A percentile compares a stretch with the other conserved stretches of the same genome.
phyloP scores from a whole-genome alignment of 2,888 invertebrate genomes.

The Pimpla rufipes region DNA sequence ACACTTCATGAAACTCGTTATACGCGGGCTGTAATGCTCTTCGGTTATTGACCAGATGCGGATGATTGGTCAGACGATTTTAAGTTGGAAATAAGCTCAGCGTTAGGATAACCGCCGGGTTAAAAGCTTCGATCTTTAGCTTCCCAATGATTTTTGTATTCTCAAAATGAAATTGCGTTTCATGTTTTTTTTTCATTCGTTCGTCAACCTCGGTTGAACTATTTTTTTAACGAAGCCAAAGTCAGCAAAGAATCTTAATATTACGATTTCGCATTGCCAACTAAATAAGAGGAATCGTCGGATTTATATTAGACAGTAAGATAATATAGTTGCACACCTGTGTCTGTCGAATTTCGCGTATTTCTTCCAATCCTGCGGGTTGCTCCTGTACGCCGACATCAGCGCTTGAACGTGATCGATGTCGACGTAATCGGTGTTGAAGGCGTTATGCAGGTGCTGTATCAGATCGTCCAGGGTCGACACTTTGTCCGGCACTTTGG shows the following conservation, averaged over 20 bases:
- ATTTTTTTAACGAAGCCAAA: neutral
- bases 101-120: neutral
- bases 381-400: conserved; percentile 93
- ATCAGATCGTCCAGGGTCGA: conserved; percentile 88
- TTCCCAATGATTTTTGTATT: neutral
- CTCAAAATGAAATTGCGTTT: neutral
- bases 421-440: conserved; percentile 93
- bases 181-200: too few species aligned
- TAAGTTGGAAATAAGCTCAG: neutral
- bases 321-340: conserved; percentile 87
- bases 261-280: neutral
- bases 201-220: neutral
- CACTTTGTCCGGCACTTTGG: conserved; percentile 65
- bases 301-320: neutral
- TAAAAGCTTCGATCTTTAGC: neutral
- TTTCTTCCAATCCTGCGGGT: conserved; percentile 96
- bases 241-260: neutral
- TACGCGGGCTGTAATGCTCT: neutral
- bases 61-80: neutral
- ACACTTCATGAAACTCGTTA: neutral
- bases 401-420: conserved; percentile 95
- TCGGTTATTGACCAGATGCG: neutral
- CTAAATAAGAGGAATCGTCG: neutral
- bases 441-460: conserved; percentile 91
- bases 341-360: conserved; percentile 97